Percentiles rank a stretch among this genome's conserved stretches.
These are phyloP conservation scores for Leptarthrus brevirostris DNA, from an alignment of 2,888 invertebrate species.

Conservation along the genomic window DNA sequence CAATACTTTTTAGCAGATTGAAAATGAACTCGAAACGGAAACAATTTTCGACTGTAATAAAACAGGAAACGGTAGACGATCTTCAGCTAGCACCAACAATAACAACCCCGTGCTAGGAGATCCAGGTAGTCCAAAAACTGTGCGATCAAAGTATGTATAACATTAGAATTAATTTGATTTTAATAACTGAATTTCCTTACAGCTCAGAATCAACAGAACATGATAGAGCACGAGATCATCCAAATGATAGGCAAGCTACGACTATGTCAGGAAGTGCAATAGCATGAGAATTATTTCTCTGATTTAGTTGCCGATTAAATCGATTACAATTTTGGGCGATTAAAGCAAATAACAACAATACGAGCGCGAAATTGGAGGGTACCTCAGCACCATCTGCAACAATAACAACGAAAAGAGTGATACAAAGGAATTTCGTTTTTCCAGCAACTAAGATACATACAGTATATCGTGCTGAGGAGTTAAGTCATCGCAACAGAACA, in stretches of 20 bases:
- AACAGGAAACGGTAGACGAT: constrained; percentile 64
- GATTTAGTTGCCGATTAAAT: constrained; percentile 65
- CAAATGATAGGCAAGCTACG: constrained; percentile 66
- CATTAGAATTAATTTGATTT: constrained; percentile 1
- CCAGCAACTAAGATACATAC: constrained; percentile 17
- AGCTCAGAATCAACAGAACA: constrained; percentile 67
- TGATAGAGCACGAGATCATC: constrained; percentile 65
- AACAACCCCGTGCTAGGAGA: constrained; percentile 64
- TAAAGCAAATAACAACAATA: constrained; percentile 41
- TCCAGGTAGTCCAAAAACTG: constrained; percentile 66
- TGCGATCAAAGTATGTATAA: constrained; percentile 65
- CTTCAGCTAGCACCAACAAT: constrained; percentile 67
- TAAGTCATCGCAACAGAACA: neutral
- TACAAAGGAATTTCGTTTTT: constrained; percentile 8
- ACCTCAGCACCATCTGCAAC: neutral
- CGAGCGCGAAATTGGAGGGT: neutral
- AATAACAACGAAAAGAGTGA: constrained; percentile 11
- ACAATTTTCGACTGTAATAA: constrained; percentile 66
- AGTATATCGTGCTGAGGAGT: neutral
- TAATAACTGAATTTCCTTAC: constrained; percentile 40
- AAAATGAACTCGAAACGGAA: constrained; percentile 66
- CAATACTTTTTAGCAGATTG: constrained; percentile 60
- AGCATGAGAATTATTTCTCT: constrained; percentile 69
- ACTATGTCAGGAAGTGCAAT: constrained; percentile 69
- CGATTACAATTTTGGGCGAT: constrained; percentile 53